Evolutionary conservation across 2,113 vertebrate genomes (phyloP).

Genomic region (Astatoreochromis straeleni): DNA sequence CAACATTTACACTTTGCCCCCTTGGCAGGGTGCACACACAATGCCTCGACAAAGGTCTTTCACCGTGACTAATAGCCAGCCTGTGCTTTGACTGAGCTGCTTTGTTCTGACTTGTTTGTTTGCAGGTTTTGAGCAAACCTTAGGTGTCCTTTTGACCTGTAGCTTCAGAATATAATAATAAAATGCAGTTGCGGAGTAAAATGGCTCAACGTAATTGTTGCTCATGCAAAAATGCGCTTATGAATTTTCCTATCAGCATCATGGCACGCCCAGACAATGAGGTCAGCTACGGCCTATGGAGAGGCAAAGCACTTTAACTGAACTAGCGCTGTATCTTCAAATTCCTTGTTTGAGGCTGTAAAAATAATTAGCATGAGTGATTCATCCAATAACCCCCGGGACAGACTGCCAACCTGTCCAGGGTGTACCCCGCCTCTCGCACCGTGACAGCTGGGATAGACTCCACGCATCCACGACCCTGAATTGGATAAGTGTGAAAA

Average conservation of each 20-base stretch:
- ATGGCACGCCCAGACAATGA: not conserved
- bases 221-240: not conserved
- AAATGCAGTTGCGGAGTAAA: not conserved
- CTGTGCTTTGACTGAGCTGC: not conserved
- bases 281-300: not conserved
- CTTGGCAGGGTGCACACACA: not conserved
- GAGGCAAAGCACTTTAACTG: not conserved
- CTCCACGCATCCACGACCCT: not conserved
- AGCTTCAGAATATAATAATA: not conserved
- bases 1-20: slow-evolving; percentile 15
- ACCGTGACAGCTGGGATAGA: not conserved
- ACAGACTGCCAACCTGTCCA: not conserved
- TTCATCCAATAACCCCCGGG: not conserved
- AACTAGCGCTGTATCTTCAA: not conserved
- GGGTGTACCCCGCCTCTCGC: not conserved
- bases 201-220: not conserved
- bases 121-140: not conserved
- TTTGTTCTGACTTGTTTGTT: not conserved
- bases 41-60: not conserved
- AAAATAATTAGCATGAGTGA: not conserved
- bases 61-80: not conserved
- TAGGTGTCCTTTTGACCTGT: not conserved
- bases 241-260: not conserved
- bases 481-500: not conserved
- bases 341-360: not conserved